Evolutionary conservation across 2,113 vertebrate genomes (phyloP).

Genomic region (Anarhynchus alexandrinus): DNA sequence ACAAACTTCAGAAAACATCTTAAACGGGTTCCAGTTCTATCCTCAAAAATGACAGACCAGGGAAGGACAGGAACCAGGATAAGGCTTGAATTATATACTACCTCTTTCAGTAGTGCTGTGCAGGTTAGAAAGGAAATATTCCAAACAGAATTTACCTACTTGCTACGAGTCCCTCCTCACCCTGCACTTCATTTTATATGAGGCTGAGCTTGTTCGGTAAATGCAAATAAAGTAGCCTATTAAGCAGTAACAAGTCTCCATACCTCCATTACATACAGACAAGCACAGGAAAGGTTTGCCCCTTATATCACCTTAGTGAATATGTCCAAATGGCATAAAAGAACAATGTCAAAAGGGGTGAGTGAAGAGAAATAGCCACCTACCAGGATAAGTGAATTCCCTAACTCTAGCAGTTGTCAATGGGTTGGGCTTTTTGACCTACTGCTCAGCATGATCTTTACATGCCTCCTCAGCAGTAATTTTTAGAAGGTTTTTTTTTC

Average conservation of each 20-base stretch:
- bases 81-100: background rate
- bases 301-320: background rate
- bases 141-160: background rate
- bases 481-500: background rate
- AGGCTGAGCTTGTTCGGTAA: background rate
- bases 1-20: background rate
- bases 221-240: background rate
- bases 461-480: background rate
- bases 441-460: background rate
- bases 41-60: background rate
- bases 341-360: background rate
- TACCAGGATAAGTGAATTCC: background rate
- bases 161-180: background rate
- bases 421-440: slow-evolving; percentile 16
- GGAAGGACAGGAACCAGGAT: background rate
- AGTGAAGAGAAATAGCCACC: background rate
- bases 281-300: background rate
- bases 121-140: background rate
- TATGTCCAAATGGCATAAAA: background rate
- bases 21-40: background rate
- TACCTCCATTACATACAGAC: background rate
- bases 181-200: fast-evolving
- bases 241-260: background rate
- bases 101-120: background rate
- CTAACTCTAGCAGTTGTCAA: background rate